Conservation (phyloP, 1,140 invertebrate genomes). For the Dendrolimus kikuchii region DNA sequence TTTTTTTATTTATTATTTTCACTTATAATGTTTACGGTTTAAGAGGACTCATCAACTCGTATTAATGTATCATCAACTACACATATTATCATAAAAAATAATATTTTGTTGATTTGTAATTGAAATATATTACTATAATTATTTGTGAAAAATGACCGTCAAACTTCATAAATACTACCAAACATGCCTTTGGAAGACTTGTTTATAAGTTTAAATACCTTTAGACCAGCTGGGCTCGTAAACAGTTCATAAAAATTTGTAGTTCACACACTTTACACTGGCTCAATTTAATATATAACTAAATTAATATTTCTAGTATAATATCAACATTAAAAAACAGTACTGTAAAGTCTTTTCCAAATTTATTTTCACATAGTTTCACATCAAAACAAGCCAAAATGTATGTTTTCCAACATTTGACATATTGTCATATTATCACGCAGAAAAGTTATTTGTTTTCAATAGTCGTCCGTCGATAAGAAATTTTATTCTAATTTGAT, state of each 20-base stretch:
- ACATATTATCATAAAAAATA: no score
- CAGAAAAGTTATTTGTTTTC: constrained; percentile 20
- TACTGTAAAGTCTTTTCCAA: constrained; percentile 18
- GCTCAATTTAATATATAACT: background rate
- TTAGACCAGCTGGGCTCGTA: constrained; percentile 39
- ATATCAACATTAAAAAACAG: constrained; percentile 19
- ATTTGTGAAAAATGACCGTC: background rate
- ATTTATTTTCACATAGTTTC: constrained; percentile 20
- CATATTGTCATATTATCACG: constrained; percentile 21
- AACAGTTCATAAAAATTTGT: constrained; percentile 16
- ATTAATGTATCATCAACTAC: no score
- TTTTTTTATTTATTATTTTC: no score
- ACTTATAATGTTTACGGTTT: no score
- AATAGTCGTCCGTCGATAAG: constrained; percentile 17
- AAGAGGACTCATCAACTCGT: no score
- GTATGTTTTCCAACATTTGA: constrained; percentile 54
- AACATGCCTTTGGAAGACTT: no score
- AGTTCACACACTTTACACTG: no score
- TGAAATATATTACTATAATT: no score
- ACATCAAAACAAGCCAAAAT: constrained; percentile 39
- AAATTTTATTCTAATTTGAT: constrained; percentile 18
- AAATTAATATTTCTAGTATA: constrained; percentile 11
- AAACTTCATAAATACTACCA: background rate
- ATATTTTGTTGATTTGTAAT: no score
- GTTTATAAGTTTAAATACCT: background rate